Evolutionary conservation across 2,888 invertebrate genomes (phyloP).

Genomic region (Morpho achilles): DNA sequence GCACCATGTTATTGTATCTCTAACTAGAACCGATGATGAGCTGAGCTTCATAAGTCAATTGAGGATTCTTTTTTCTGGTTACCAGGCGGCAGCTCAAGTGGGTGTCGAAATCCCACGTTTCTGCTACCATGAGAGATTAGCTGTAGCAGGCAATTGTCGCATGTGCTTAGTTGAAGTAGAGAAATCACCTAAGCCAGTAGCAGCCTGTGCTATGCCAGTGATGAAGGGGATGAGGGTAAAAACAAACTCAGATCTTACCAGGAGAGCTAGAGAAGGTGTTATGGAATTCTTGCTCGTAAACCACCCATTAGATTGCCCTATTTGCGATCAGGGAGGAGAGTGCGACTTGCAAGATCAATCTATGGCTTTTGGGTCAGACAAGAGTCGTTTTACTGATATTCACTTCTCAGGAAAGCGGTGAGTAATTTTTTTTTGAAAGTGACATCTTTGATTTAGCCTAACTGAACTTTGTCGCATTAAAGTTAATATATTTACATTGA

Average conservation of each 20-base stretch:
- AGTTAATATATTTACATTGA: no score
- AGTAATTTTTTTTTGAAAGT: slow-evolving; percentile 18
- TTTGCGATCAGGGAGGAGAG: slow-evolving; percentile 98
- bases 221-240: slow-evolving; percentile 99
- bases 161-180: slow-evolving; percentile 99
- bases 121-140: slow-evolving; percentile 99
- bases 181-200: slow-evolving; percentile 98
- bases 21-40: no score
- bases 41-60: no score
- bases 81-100: slow-evolving; percentile 93
- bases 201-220: slow-evolving; percentile 99
- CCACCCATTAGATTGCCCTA: slow-evolving; percentile 99
- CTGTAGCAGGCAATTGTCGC: slow-evolving; percentile 99
- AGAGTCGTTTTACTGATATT: slow-evolving; percentile 95
- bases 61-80: no score
- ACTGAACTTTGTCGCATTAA: no score
- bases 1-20: no score
- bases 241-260: slow-evolving; percentile 96
- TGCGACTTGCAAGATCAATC: slow-evolving; percentile 98
- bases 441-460: no score
- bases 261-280: slow-evolving; percentile 87
- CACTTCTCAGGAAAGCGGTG: slow-evolving; percentile 94
- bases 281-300: slow-evolving; percentile 99
- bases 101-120: slow-evolving; percentile 99
- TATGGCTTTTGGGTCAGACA: slow-evolving; percentile 98